Evolutionary conservation across 2,113 vertebrate genomes (phyloP).

Genomic region (Marmota flaviventris): DNA sequence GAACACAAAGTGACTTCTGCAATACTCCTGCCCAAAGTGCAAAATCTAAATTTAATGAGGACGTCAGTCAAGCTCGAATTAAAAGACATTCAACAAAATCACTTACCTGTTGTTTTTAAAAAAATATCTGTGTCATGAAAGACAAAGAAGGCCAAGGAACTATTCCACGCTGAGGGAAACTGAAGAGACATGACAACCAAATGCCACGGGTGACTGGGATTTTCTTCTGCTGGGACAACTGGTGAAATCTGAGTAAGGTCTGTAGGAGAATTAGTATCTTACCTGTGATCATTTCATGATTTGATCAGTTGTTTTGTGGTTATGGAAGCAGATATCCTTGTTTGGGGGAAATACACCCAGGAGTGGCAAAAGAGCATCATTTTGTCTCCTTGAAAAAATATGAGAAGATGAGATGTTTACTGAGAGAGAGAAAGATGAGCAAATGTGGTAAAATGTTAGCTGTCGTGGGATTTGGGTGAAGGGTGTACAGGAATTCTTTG

Average conservation of each 20-base stretch:
- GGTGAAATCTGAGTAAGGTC: background rate
- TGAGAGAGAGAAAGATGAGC: background rate
- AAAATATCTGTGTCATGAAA: background rate
- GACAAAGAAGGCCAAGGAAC: background rate
- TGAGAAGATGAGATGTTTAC: background rate
- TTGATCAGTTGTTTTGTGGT: background rate
- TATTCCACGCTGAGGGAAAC: background rate
- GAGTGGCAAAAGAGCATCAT: background rate
- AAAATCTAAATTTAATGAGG: background rate
- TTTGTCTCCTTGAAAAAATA: background rate
- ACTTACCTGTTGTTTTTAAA: background rate
- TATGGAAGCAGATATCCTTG: background rate
- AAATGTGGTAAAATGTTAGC: background rate
- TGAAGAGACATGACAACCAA: background rate
- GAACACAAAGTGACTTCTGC: background rate
- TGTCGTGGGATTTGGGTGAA: background rate
- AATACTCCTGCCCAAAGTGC: background rate
- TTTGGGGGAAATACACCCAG: background rate
- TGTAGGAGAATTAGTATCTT: background rate
- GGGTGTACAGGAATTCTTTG: background rate
- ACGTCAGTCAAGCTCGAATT: background rate
- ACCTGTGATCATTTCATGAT: background rate
- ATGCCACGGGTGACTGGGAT: background rate
- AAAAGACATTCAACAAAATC: background rate
- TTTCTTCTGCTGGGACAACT: background rate